These are phyloP conservation scores for Tetramorium alpestre DNA, from an alignment of 1,140 invertebrate genomes.

Conservation along the genomic window DNA sequence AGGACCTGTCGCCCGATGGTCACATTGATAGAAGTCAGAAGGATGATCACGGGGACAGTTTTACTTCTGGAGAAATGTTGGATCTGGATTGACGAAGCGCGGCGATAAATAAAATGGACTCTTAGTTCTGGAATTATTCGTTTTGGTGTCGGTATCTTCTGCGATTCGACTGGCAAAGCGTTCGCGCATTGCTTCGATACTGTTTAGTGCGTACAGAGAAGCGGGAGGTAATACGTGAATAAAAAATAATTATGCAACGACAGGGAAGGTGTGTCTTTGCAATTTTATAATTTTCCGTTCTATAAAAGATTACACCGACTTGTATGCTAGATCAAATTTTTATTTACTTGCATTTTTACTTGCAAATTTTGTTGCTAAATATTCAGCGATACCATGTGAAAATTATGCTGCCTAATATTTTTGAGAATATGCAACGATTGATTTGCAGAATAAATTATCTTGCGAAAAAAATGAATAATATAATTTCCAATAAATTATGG, in stretches of 20 bases:
- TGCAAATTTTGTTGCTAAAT: slow-evolving; percentile 12
- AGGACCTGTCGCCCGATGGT: slow-evolving; percentile 63
- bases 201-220: background rate
- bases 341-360: slow-evolving; percentile 18
- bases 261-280: background rate
- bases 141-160: background rate
- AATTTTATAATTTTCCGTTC: slow-evolving; percentile 54
- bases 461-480: background rate
- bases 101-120: background rate
- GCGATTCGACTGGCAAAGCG: background rate
- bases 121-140: slow-evolving; percentile 18
- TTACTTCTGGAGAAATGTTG: slow-evolving; percentile 48
- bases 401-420: slow-evolving; percentile 37
- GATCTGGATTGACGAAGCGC: slow-evolving; percentile 65
- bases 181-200: slow-evolving; percentile 12
- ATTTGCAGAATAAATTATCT: slow-evolving; percentile 4
- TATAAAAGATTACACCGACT: slow-evolving; percentile 9
- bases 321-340: background rate
- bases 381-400: background rate
- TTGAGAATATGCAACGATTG: slow-evolving; percentile 5
- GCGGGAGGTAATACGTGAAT: slow-evolving; percentile 10
- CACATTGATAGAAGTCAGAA: slow-evolving; percentile 66
- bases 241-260: slow-evolving; percentile 12
- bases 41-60: slow-evolving; percentile 56
- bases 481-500: background rate